Base-by-base conservation (phyloP, 2,113 vertebrate genomes). In the Oncorhynchus gorbuscha region DNA sequence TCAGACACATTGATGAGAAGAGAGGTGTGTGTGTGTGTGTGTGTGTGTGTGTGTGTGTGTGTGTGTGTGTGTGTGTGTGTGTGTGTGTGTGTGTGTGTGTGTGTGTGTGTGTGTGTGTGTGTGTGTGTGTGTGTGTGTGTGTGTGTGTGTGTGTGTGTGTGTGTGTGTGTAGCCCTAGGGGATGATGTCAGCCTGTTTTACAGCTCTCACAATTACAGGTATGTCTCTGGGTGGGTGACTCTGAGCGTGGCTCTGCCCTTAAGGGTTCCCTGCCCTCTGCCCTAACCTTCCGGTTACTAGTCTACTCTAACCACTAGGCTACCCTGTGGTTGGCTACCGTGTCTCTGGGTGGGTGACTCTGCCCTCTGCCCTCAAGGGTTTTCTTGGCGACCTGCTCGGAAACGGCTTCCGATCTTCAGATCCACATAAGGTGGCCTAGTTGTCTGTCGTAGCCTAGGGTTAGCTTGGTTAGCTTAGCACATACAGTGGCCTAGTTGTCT, bases 171-270 rank as follows among this genome's bases (percentile, higher is more conserved):
- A 6, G 81, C 85, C 72, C 72, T 65, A 78, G 68, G 82, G 76
- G 67, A 87, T 90, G 88, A 89, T 89, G 89, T 90, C 87, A 91
- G 83, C 77, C 81, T 76, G 81, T 85, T 90, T 89, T 89, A 90
- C 79, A 79, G 85, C 81, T 83, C 80, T 83, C 65, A 81, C 88
- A 87, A 91, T 89, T 89, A 90, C 82, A 89, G 83, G 75, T 76
- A 76, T 71, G 30, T 61, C 76, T 79, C 77, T 62, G 81, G 76
- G 81, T 85, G 82, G 69, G 74, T 87, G 75, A 76, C 75, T 28
- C 26, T 28, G 26, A 28, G 26, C 26, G 26, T 28, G 26, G 26
- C 26, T 28, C 26, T 24, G 24, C 24, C 24, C 24, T 24, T 1
- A 24, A 24, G 24, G 24, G 24, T 24, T 24, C 24, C 24, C 24